phyloP scores from a whole-genome alignment of 2,797 vertebrate species.

The Karalla daura region DNA sequence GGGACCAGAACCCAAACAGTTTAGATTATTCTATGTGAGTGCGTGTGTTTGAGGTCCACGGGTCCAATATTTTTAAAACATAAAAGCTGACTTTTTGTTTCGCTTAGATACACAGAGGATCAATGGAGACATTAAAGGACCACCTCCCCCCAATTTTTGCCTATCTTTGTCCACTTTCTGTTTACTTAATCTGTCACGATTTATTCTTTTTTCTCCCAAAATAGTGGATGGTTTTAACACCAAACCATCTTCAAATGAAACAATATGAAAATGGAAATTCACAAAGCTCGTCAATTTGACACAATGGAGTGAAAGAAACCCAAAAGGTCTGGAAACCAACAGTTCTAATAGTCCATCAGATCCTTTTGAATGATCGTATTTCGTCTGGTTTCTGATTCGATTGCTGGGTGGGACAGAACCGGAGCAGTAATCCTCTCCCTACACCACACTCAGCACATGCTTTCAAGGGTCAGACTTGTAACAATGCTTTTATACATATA shows the following conservation, averaged over 20 bases:
- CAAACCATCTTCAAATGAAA: background rate
- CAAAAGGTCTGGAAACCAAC: background rate
- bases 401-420: conserved; percentile 26
- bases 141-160: no score
- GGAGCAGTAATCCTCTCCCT: conserved; percentile 27
- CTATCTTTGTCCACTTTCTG: background rate
- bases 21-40: no score
- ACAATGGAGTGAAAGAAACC: background rate
- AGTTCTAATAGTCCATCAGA: background rate
- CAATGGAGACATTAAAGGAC: no score
- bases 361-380: no score
- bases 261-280: background rate
- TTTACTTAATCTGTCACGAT: background rate
- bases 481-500: conserved; percentile 43
- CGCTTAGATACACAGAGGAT: no score
- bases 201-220: background rate
- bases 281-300: background rate
- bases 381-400: conserved; percentile 36
- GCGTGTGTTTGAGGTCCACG: no score
- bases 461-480: conserved; percentile 31
- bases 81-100: no score
- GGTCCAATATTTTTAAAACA: no score
- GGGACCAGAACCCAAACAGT: no score
- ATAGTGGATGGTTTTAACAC: background rate
- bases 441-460: conserved; percentile 27